Evolutionary conservation across 1,140 invertebrate species (phyloP), one percentile per base, ranked within the genome.

Genomic region (Littorina saxatilis): DNA sequence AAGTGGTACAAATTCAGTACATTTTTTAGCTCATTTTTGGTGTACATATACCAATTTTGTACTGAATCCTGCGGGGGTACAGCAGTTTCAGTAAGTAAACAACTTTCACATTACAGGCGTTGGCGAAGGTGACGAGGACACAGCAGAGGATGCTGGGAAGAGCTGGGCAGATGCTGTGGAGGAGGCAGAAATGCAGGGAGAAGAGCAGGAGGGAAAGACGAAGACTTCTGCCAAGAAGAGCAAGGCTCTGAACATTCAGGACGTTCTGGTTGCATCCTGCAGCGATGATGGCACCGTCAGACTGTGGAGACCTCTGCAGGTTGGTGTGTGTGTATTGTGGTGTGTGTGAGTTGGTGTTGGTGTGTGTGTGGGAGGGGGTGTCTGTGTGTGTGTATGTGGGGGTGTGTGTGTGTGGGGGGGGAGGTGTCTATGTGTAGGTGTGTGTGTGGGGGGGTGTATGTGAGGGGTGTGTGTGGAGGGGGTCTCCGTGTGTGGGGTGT

Each of bases 221-320:
- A 40, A 75, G 61, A n/a, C 32, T 9, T 9, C 4, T 0, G 58
- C 23, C 37, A 70, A 75, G 43, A 80, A 80, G 32, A 50, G 23
- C 13, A 32, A 52, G 27, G 77, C 70, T 15, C 47, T 79, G 0
- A 79, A 81, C 39, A n/a, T 81, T 52, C 61, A 47, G 35, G 79
- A 84, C 39, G 75, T 92, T 0, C 43, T 91, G 2, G 88, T 91
- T n/a, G 91, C 87, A 4, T 90, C 89, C 7, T 91, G 90, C 85
- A 85, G 88, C 27, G 91, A 92, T 82, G 91, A 92, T 86, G 91
- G 91, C 7, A 87, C 87, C 4, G 85, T 90, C 32, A 84, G 88
- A 82, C 79, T 92, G 1, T 92, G 91, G 91, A 86, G 87, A 82
- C 92, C 92, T n/a, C 79, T 91, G 37, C 84, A 91, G 89, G 91